Percentiles rank a stretch among this genome's conserved stretches.
Conservation (phyloP, 2,797 vertebrate genomes). For the Monodelphis domestica region DNA sequence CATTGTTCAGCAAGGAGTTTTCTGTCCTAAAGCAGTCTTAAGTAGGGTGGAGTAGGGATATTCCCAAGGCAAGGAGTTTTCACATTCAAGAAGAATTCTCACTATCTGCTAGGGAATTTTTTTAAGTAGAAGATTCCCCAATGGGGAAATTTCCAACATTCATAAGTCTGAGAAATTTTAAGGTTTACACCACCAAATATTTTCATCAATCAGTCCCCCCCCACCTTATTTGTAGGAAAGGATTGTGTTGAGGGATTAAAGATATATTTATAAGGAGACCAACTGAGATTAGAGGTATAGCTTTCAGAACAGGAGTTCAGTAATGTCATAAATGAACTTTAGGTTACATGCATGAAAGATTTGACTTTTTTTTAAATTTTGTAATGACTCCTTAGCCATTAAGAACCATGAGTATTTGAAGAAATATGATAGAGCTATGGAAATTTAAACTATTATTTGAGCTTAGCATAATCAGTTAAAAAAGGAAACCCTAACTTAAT, state of each 20-base stretch:
- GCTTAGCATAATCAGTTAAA: not conserved
- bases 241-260: not conserved
- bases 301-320: not conserved
- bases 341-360: not conserved
- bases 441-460: constrained; percentile 14
- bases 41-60: no score
- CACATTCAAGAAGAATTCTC: no score
- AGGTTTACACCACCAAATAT: no score
- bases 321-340: not conserved
- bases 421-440: constrained; percentile 21
- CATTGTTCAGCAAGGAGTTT: no score
- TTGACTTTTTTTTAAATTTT: not conserved
- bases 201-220: not conserved
- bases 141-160: no score
- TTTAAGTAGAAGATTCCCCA: no score
- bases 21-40: no score
- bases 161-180: no score
- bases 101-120: no score
- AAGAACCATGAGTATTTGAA: not conserved
- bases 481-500: not conserved
- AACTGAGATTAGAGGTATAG: not conserved
- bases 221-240: not conserved
- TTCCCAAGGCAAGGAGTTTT: no score
- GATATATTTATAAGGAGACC: not conserved
- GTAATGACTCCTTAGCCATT: not conserved